These are phyloP conservation scores for Sycon ciliatum DNA, from an alignment of 37 sponge, comb jelly and placozoan genomes.

Conservation along the genomic window DNA sequence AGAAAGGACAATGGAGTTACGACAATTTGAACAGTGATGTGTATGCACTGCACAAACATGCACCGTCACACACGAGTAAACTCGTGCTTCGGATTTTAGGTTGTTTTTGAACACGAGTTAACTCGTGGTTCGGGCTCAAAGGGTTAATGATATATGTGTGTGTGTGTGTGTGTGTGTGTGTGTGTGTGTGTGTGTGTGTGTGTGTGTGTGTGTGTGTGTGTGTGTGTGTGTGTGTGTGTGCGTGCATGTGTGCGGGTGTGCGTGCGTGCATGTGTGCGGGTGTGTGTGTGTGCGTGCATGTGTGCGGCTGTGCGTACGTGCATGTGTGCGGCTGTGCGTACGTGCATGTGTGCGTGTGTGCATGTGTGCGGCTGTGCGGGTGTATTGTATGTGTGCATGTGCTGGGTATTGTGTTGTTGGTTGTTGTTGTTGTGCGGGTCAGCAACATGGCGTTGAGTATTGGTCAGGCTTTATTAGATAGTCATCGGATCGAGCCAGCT, in stretches of 20 bases:
- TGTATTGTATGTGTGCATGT: not conserved
- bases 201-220: not conserved
- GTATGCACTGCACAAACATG: too few relatives aligned
- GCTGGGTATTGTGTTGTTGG: not conserved
- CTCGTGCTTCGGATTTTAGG: too few relatives aligned
- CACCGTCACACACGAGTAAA: too few relatives aligned
- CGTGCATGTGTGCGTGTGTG: not conserved
- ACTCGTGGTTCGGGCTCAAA: not conserved
- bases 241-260: not conserved
- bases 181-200: conserved; percentile 5
- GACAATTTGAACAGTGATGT: too few relatives aligned
- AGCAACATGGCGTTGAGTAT: too few relatives aligned
- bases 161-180: conserved; percentile 5
- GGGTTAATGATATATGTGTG: not conserved
- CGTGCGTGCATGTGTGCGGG: not conserved
- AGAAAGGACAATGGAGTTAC: too few relatives aligned
- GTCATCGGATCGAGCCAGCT: too few relatives aligned
- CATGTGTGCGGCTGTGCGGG: not conserved
- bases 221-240: not conserved
- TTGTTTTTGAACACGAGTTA: too few relatives aligned
- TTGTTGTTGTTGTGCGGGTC: not conserved
- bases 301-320: not conserved
- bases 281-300: not conserved
- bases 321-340: not conserved
- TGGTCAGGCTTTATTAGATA: too few relatives aligned